Percentiles rank a stretch among this genome's conserved stretches.
phyloP scores from a whole-genome alignment of 2,797 vertebrate species.

The Lagocephalus sceleratus region DNA sequence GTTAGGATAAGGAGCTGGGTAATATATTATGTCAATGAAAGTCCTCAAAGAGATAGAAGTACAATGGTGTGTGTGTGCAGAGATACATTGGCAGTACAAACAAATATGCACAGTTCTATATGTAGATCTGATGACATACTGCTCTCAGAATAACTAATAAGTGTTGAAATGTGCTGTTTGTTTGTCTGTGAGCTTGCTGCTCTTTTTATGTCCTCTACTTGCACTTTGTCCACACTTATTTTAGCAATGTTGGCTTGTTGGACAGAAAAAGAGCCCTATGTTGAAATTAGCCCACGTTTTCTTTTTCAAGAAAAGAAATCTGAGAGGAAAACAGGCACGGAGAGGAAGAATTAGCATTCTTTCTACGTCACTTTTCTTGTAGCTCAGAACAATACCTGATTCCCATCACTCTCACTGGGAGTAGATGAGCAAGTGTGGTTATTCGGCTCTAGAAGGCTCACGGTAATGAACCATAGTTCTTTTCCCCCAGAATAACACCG shows the following conservation, averaged over 20 bases:
- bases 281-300: too few species aligned
- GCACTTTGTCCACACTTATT: not conserved
- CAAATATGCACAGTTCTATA: not conserved
- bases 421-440: not conserved
- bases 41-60: too few species aligned
- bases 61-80: not conserved
- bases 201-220: not conserved
- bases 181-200: not conserved
- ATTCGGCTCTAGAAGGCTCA: not conserved
- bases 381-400: not conserved
- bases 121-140: not conserved
- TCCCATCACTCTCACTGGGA: not conserved
- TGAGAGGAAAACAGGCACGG: too few species aligned
- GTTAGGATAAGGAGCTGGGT: too few species aligned
- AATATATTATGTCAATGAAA: too few species aligned
- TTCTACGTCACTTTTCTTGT: not conserved
- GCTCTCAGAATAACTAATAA: too few species aligned
- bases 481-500: conserved; percentile 19
- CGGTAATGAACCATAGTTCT: conserved; percentile 1
- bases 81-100: not conserved
- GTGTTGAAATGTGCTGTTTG: not conserved
- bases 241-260: too few species aligned
- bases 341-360: too few species aligned
- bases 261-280: too few species aligned
- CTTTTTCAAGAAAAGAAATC: too few species aligned